These are phyloP conservation scores for Agrochola macilenta DNA, from an alignment of 2,888 invertebrate genomes.

Conservation along the genomic window DNA sequence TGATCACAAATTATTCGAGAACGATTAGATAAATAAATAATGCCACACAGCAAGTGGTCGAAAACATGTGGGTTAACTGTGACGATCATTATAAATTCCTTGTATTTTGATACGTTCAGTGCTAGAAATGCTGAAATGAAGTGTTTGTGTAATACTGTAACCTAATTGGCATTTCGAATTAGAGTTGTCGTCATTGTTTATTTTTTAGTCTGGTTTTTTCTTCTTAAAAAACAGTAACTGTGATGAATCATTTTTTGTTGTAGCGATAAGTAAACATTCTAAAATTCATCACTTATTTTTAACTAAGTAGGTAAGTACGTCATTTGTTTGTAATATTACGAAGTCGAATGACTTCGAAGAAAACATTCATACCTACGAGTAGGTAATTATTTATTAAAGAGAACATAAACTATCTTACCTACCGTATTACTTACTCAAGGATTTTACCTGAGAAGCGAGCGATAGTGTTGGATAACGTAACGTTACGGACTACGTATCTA, in stretches of 20 bases:
- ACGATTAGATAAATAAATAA: constrained; percentile 70
- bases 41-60: constrained; percentile 74
- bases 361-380: constrained; percentile 52
- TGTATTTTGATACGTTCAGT: constrained; percentile 67
- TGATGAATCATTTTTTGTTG: constrained; percentile 18
- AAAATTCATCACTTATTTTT: constrained; percentile 20
- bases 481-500: not conserved
- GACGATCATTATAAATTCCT: constrained; percentile 68
- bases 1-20: constrained; percentile 20
- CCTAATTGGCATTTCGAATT: constrained; percentile 36
- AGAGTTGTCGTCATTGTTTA: constrained; percentile 33
- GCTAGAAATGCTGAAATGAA: constrained; percentile 50
- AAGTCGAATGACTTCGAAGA: constrained; percentile 62
- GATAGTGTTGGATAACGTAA: constrained; percentile 32
- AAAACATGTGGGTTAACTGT: constrained; percentile 70
- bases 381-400: constrained; percentile 62
- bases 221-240: not conserved
- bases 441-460: constrained; percentile 45
- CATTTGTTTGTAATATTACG: constrained; percentile 30
- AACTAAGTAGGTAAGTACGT: not conserved
- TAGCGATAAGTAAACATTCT: constrained; percentile 1
- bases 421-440: constrained; percentile 50
- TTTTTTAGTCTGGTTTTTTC: not conserved
- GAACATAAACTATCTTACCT: constrained; percentile 53
- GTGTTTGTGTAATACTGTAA: constrained; percentile 31